Percentiles rank a stretch among this genome's conserved stretches.
phyloP scores from a whole-genome alignment of 92 coral and sea anemone species.

The Palythoa grandis region DNA sequence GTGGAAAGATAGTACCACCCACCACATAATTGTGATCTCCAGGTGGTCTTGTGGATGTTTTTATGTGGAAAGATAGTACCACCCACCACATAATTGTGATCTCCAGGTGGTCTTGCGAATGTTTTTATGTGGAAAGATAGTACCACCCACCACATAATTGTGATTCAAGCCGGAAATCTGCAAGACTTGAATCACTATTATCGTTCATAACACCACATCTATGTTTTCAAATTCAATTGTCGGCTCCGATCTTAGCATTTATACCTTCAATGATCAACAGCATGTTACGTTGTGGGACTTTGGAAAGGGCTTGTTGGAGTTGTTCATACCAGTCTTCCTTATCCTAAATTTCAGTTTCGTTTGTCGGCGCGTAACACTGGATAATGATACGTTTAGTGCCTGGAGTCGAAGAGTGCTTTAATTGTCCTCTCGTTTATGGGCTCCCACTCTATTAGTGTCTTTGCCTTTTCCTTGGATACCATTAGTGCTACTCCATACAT shows the following conservation, averaged over 20 bases:
- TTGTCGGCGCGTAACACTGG: slow-evolving; percentile 17
- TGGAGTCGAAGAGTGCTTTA: slow-evolving; percentile 46
- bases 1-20: too few species aligned
- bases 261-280: slow-evolving; percentile 47
- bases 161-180: neutral
- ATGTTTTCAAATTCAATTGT: slow-evolving; percentile 31
- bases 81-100: too few species aligned
- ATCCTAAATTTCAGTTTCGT: neutral
- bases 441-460: slow-evolving; percentile 36
- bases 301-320: neutral
- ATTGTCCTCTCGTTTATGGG: slow-evolving; percentile 38
- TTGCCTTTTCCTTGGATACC: slow-evolving; percentile 19
- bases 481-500: slow-evolving; percentile 13
- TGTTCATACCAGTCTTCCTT: slow-evolving; percentile 39
- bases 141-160: slow-evolving; percentile 15
- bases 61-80: too few species aligned
- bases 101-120: slow-evolving; percentile 35
- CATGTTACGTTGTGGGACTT: slow-evolving; percentile 38
- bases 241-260: too few species aligned
- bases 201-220: slow-evolving; percentile 39
- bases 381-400: slow-evolving; percentile 19
- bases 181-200: too few species aligned
- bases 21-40: too few species aligned
- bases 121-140: too few species aligned
- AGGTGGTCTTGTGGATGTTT: too few species aligned